Base-by-base conservation (phyloP, 1,140 invertebrate species). In the Cyclina sinensis region DNA sequence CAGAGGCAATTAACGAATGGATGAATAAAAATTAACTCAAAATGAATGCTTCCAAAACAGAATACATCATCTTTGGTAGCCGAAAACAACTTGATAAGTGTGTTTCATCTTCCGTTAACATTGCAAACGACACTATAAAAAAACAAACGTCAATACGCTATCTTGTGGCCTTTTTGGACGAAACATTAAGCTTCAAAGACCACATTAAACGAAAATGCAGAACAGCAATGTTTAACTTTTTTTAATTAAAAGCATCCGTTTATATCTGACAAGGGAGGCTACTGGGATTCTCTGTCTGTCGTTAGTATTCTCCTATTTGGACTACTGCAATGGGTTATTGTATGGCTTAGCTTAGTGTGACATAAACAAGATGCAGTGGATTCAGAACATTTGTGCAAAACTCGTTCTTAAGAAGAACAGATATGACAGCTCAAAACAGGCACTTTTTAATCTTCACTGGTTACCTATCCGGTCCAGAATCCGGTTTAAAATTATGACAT, bases 41-140 rank as follows among this genome's bases (percentile, higher is more conserved):
- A 84, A 73, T 84, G 82, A 84, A 84, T 35, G 16, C 62, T 83
- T 83, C 81, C 68, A 83, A 83, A 27, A 83, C 57, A 43, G 81
- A 83, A 48, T 30, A 24, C 32, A 83, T 83, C 5, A 43, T 70
- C 14, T 70, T 32, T 68, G 32, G 65, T 68, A 68, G 65, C 32
- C 3, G 65, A 35, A 7, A 3, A 30, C 9, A 68, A 27, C 18
- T 68, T 3, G 9, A 35, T 30, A 68, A 68, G 9, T 68, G 65
- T 24, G 5, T 21, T 37, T 30, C 65, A 30, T 7, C 5, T 32
- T 14, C 27, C 4, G 32, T 68, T 37, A 32, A 35, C 65, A 68
- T 68, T n/a, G 54, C 54, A 9, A 18, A 18, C 5, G 54, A 57
- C 21, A 4, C 11, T 18, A 35, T 32, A 5, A 68, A 11, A 68